Evolutionary conservation across 2,113 vertebrate species (phyloP), one percentile per base, ranked within the genome.

Genomic region (Zosterops hypoxanthus): DNA sequence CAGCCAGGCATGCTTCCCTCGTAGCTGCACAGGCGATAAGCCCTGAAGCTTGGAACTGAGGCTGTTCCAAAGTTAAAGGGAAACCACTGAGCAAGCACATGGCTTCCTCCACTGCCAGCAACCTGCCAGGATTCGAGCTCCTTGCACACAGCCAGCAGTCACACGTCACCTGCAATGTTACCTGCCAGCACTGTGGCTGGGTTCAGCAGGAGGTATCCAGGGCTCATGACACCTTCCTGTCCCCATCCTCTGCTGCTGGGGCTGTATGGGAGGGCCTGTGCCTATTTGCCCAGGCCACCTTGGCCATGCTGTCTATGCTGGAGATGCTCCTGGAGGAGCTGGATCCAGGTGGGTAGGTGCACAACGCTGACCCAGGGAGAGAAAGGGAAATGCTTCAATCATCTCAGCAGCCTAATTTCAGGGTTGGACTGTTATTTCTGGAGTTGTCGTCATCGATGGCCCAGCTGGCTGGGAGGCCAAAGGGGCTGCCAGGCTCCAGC

Each of bases 1-100:
- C 68, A 1, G 85, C 79, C 71, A 96, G 92, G 92, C 96, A 96
- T 75, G 65, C 92, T 96, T 97, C 92, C 96, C 95, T 73, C 24
- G 11, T 46, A 95, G 93, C 90, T 14, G 4, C 0, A 2, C 55
- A 52, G 91, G 77, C 25, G 90, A 96, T 97, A 97, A 96, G 88
- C 60, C 23, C 92, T 4, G 4, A 76, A 88, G 47, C 79, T 23
- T 3, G 2, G 56, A 41, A 39, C 65, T 75, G 83, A 76, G 86
- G 73, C 78, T 92, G 77, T 89, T 92, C 91, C 90, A 75, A 59
- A 94, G 90, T 59, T 88, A 94, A 96, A 90, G 94, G 93, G 92
- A 96, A 96, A 93, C 64, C 88, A 86, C 92, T 39, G 68, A 75
- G 82, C 79, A 77, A 90, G 83, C 78, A 88, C 75, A 42, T 1